Base-by-base conservation (phyloP, 2,113 vertebrate species). In the Zosterops hypoxanthus region DNA sequence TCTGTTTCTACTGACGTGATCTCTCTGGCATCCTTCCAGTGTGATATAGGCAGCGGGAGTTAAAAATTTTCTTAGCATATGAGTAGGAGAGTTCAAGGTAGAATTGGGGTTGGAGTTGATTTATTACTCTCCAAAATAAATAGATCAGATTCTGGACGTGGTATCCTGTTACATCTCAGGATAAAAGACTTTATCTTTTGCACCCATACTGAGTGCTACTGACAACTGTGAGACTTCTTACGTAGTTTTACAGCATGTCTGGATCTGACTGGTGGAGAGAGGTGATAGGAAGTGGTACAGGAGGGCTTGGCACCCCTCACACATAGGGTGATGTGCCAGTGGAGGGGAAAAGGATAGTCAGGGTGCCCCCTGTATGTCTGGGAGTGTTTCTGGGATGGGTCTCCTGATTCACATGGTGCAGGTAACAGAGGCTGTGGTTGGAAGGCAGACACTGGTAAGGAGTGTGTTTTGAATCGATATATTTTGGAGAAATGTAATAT, bases 301-400 rank as follows among this genome's bases (percentile, higher is more conserved):
- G 46, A 50, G 39, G 39, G 33, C 36, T 76, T 33, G 25, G 73
- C 78, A 92, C 19, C 36, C 41, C 49, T 65, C 24, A 7, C 11
- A 19, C 0, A 0, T 33, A 31, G 61, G 52, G 14, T 11, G 29
- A 42, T 77, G 49, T 81, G 59, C 26, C 31, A 20, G 0, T 22
- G 49, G 28, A 34, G n/a, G 11, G 29, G n/a, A 4, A 56, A 28
- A 86, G 52, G n/a, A 8, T 20, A 15, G 7, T 36, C 33, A 13
- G 36, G 25, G 36, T 49, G 31, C 5, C 20, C 16, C 16, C 11
- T 6, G 2, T 46, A 1, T 50, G 34, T 66, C 11, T 28, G 34
- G 29, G 12, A 13, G 7, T 29, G 21, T 42, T 86, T 69, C 41
- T 82, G 50, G 29, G 9, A 14, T 28, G 42, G 5, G 5, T 55